phyloP scores from a whole-genome alignment of 2,797 vertebrate species.

The Sternotherus odoratus region DNA sequence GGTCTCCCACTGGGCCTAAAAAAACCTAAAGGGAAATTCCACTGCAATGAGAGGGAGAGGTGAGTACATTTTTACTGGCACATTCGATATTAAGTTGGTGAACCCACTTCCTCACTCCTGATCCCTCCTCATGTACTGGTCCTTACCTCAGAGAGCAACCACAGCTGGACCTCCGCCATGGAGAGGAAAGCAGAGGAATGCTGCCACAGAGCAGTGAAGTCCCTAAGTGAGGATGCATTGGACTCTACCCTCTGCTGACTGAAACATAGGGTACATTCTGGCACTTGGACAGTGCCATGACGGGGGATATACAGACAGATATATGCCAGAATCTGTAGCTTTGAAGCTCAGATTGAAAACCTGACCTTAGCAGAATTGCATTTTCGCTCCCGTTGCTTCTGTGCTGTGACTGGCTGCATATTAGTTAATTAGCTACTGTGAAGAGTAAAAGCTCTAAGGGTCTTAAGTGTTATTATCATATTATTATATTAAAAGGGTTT shows the following conservation, averaged over 20 bases:
- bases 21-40: background rate
- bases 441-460: background rate
- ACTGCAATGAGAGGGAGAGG: background rate
- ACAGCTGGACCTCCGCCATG: background rate
- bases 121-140: background rate
- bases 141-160: background rate
- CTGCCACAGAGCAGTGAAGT: background rate
- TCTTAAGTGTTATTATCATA: background rate
- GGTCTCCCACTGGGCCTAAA: background rate
- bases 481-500: background rate
- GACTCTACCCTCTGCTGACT: background rate
- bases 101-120: background rate
- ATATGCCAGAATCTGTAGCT: background rate
- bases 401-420: background rate
- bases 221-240: background rate
- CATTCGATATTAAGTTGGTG: background rate
- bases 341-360: background rate
- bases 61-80: background rate
- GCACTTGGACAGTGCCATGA: accelerated
- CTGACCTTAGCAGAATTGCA: background rate
- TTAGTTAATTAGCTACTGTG: background rate
- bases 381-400: background rate
- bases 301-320: background rate
- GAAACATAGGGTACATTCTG: background rate
- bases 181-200: background rate